Conservation (phyloP, 2,797 vertebrate genomes). For the Platalea minor region DNA sequence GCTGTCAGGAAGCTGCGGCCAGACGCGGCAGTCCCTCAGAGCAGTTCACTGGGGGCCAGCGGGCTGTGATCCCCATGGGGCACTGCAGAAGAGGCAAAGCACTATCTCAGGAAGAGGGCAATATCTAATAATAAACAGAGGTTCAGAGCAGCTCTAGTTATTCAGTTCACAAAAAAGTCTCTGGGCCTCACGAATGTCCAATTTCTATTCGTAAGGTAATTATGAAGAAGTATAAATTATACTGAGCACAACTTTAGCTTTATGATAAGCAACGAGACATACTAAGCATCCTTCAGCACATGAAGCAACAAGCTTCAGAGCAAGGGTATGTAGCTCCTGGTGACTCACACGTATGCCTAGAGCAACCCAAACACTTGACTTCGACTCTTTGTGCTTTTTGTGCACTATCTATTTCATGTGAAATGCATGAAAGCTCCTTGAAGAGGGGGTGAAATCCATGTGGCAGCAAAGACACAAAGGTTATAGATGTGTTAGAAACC, state of each 20-base stretch:
- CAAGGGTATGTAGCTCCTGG: not conserved
- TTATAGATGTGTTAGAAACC: too few species aligned
- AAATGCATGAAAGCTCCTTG: not conserved
- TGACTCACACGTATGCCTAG: not conserved
- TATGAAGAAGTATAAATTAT: not conserved
- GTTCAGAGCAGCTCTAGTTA: not conserved
- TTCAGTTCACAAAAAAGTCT: not conserved
- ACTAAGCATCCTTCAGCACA: not conserved
- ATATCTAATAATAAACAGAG: not conserved
- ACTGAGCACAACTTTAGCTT: rapidly evolving
- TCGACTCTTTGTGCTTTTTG: not conserved
- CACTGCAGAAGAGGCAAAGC: not conserved
- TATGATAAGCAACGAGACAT: not conserved
- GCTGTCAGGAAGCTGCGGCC: not conserved
- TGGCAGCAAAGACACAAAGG: too few species aligned
- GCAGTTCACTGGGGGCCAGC: rapidly evolving
- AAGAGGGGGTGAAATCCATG: not conserved
- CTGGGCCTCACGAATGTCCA: not conserved
- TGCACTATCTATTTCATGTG: not conserved
- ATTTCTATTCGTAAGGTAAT: not conserved
- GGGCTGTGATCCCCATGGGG: rapidly evolving
- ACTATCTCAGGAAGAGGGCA: not conserved
- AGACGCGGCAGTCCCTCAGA: rapidly evolving
- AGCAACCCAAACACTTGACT: not conserved
- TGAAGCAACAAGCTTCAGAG: not conserved